Evolutionary conservation across 2,888 invertebrate species (phyloP), one percentile per base, ranked within the genome.

Genomic region (Proisotoma minuta): DNA sequence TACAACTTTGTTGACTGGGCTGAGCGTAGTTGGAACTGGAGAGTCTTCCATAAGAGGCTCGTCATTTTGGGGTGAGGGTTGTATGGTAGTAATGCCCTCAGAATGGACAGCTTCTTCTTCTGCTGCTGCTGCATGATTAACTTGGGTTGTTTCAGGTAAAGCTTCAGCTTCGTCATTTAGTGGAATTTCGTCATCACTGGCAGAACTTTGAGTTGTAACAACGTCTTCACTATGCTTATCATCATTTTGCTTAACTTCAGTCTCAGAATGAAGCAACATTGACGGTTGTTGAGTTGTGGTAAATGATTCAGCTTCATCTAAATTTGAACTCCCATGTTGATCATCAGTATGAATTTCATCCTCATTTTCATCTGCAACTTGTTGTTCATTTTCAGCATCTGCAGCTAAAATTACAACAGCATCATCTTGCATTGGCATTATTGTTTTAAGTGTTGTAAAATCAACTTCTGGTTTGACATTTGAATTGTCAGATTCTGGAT

Each of bases 1-100:
- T 20, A 63, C 63, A 23, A 65, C 65, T 29, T 68, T 68, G 48
- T 65, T 63, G n/a, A 48, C 49, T 27, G 43, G 43, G 18, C 4
- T 5, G 10, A 43, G 20, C 5, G 43, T 43, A 4, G 43, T 43
- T n/a, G 43, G 18, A 34, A 34, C 15, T n/a, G n/a, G n/a, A 15
- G 34, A 34, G 34, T 34, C 34, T 8, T 8, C 8, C 34, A 10
- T 15, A n/a, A n/a, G 5, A n/a, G 18, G n/a, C n/a, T n/a, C 18
- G 43, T 43, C 43, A 43, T 43, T 43, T 43, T 24, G 18, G 4
- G 51, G 5, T 15, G 43, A 8, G 4, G 43, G 43, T 8, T 3
- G 5, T 18, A 15, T 15, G n/a, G 43, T 24, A 39, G 43, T 57
- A 50, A 53, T 52, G 3, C 18, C n/a, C n/a, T n/a, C n/a, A n/a